Percentiles rank a stretch among this genome's conserved stretches.
Evolutionary conservation across 1,140 invertebrate genomes (phyloP).

Genomic region (Caligus rogercresseyi): DNA sequence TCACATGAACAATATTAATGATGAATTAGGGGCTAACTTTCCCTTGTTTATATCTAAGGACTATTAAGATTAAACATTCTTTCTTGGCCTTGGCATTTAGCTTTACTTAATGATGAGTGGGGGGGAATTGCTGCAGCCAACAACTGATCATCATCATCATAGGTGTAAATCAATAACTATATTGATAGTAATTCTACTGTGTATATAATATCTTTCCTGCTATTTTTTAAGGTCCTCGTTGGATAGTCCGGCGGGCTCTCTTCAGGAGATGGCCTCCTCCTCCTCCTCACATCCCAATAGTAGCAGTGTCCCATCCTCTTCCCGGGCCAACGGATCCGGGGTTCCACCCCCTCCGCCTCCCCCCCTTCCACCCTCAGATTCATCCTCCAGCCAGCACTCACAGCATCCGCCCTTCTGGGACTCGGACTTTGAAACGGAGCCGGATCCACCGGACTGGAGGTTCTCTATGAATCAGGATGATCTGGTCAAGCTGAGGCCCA

Average conservation of each 20-base stretch:
- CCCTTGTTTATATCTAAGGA: too few species aligned
- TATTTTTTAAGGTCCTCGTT: neutral
- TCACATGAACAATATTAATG: too few species aligned
- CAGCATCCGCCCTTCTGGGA: slow-evolving; percentile 33
- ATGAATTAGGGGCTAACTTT: too few species aligned
- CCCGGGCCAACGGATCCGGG: neutral
- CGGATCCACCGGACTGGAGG: slow-evolving; percentile 59
- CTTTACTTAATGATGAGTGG: too few species aligned
- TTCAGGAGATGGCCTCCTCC: slow-evolving; percentile 5
- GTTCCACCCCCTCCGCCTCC: neutral
- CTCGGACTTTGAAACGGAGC: slow-evolving; percentile 60
- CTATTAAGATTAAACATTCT: too few species aligned
- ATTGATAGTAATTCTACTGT: too few species aligned
- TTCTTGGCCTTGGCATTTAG: too few species aligned
- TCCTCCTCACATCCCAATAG: neutral
- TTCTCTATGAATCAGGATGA: slow-evolving; percentile 60
- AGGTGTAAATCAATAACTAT: too few species aligned
- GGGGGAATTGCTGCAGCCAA: too few species aligned
- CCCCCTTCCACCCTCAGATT: neutral
- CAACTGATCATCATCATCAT: too few species aligned
- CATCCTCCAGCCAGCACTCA: neutral
- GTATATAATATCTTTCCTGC: neutral
- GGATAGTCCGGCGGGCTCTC: slow-evolving; percentile 11
- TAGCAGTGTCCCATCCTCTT: neutral
- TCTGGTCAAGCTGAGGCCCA: slow-evolving; percentile 45